Evolutionary conservation across 2,113 vertebrate species (phyloP).

Genomic region (Mesembrinibis cayennensis): DNA sequence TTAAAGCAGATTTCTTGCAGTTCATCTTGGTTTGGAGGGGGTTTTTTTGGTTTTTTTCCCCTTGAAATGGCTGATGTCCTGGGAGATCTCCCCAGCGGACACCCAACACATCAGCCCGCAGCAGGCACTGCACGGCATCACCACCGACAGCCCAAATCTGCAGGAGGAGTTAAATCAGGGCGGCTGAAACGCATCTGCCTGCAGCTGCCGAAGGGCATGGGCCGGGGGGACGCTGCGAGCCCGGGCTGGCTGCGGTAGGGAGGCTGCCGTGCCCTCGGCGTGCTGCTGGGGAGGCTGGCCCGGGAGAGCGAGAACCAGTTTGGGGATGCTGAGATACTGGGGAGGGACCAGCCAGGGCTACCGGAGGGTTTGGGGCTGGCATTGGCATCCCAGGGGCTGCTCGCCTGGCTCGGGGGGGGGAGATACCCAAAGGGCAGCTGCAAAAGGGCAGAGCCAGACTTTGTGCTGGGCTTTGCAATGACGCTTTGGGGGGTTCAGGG

Average conservation of each 20-base stretch:
- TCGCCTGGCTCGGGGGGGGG: accelerated
- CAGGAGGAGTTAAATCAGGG: not conserved
- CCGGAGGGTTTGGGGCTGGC: not conserved
- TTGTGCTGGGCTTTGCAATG: not conserved
- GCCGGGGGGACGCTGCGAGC: accelerated
- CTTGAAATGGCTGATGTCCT: not conserved
- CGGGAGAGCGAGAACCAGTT: accelerated
- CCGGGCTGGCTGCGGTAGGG: not conserved
- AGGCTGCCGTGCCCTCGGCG: not conserved
- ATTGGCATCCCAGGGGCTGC: not conserved
- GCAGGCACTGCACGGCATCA: not conserved
- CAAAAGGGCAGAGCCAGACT: not conserved
- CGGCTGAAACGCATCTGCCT: not conserved
- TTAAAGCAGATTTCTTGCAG: not conserved
- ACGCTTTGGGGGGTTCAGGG: accelerated
- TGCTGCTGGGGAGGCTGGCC: not conserved
- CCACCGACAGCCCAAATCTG: not conserved
- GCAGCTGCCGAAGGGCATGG: accelerated
- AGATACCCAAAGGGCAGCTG: not conserved
- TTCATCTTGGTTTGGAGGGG: not conserved
- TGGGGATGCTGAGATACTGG: not conserved
- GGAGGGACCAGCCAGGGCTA: not conserved
- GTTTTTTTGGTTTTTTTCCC: no score
- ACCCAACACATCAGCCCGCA: not conserved
- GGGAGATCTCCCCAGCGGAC: accelerated